Conservation (phyloP, 1,140 invertebrate species). For the Homarus americanus region DNA sequence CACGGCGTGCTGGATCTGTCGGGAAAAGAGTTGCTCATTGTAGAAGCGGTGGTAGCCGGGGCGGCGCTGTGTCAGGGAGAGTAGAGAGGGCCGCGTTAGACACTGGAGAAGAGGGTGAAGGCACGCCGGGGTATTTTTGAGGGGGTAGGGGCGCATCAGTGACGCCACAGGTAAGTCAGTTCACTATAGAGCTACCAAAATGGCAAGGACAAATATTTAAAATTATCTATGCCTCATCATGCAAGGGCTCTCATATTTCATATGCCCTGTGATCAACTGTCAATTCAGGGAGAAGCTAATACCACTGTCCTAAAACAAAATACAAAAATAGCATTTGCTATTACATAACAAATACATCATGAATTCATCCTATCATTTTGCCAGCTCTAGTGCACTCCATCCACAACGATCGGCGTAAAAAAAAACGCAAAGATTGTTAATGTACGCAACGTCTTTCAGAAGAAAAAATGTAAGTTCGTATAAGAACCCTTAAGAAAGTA, state of each 20-base stretch:
- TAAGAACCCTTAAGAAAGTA: background rate
- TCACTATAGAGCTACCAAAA: slow-evolving; percentile 6
- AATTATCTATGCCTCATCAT: background rate
- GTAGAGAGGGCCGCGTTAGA: slow-evolving; percentile 67
- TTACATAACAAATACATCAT: background rate
- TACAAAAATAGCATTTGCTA: no score
- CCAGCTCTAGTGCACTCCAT: slow-evolving; percentile 8
- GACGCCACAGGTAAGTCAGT: background rate
- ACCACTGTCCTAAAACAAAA: no score
- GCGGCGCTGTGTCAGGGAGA: slow-evolving; percentile 60
- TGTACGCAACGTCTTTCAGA: background rate
- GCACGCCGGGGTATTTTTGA: background rate
- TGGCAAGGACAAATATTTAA: background rate
- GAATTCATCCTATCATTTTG: background rate
- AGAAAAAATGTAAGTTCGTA: background rate
- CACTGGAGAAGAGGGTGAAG: slow-evolving; percentile 24
- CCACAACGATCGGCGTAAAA: background rate
- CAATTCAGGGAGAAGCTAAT: no score
- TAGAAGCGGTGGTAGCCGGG: slow-evolving; percentile 63
- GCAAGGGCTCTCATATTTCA: background rate
- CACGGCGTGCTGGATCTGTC: slow-evolving; percentile 72
- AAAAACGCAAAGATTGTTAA: background rate
- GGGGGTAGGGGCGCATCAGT: background rate
- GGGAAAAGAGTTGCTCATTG: slow-evolving; percentile 73
- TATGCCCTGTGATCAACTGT: background rate